phyloP scores from a whole-genome alignment of 2,797 vertebrate species.

The Sebastes taczanowskii region DNA sequence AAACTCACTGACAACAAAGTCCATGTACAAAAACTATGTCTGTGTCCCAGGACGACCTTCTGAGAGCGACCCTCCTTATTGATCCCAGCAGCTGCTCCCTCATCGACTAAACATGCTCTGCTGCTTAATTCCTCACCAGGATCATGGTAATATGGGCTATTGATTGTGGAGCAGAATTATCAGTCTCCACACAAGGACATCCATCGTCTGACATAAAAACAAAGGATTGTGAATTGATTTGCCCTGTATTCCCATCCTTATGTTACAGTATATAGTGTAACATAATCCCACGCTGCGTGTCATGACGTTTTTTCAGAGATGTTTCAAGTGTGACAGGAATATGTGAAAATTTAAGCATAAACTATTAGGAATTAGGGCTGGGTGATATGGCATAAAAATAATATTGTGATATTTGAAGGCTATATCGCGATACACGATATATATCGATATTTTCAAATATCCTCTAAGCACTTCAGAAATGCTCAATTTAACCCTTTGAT shows the following conservation, averaged over 20 bases:
- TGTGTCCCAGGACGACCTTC: conserved; percentile 21
- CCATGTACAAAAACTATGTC: not conserved
- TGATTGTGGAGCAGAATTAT: conserved; percentile 61
- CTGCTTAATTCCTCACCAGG: conserved; percentile 44
- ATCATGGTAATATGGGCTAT: conserved; percentile 60
- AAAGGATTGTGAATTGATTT: conserved; percentile 43
- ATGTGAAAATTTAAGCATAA: not conserved
- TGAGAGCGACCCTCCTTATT: conserved; percentile 31
- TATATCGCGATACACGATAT: too few relatives aligned
- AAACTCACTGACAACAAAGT: not conserved
- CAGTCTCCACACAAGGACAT: conserved; percentile 49
- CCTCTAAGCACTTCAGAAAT: too few relatives aligned
- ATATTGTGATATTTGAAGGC: too few relatives aligned
- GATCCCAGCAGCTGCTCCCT: conserved; percentile 60
- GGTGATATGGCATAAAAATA: too few relatives aligned
- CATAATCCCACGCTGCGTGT: not conserved
- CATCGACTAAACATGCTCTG: conserved; percentile 39
- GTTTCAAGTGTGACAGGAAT: not conserved
- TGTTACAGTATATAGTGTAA: not conserved
- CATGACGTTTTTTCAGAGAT: not conserved
- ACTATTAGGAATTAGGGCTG: too few relatives aligned
- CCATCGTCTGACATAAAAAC: conserved; percentile 30
- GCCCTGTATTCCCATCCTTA: conserved; percentile 20
- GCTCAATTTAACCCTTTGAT: too few relatives aligned
- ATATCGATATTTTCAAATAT: too few relatives aligned